Percentiles rank a stretch among this genome's conserved stretches.
Conservation (phyloP, 2,797 vertebrate species). For the Protonibea diacanthus region DNA sequence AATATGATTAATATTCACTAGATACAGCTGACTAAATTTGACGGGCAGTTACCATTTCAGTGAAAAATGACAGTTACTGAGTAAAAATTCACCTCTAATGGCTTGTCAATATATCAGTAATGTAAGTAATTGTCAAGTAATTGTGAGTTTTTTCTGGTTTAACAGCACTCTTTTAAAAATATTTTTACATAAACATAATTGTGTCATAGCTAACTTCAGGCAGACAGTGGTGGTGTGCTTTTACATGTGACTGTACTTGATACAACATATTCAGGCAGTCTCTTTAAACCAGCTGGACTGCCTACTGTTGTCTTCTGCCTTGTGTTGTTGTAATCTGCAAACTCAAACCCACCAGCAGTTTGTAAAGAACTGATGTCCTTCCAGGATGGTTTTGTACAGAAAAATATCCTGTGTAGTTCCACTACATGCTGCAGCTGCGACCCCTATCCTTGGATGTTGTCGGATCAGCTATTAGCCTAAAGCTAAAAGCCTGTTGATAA, state of each 20-base stretch:
- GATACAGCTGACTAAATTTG: background rate
- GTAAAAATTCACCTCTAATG: background rate
- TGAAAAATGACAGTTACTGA: background rate
- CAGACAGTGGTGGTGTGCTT: too few relatives aligned
- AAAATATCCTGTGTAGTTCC: background rate
- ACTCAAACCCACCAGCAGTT: background rate
- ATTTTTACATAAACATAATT: too few relatives aligned
- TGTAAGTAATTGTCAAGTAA: background rate
- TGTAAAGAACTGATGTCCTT: background rate
- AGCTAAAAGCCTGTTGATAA: constrained; percentile 1
- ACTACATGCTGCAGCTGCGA: background rate
- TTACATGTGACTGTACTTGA: background rate
- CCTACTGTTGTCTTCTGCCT: background rate
- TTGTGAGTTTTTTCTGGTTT: too few relatives aligned
- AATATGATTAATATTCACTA: background rate
- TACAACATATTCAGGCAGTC: too few relatives aligned
- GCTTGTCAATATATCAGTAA: background rate
- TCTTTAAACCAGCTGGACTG: background rate
- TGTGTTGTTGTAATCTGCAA: background rate
- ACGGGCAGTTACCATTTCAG: background rate
- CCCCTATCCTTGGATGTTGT: background rate
- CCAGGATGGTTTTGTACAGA: background rate
- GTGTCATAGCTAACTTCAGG: too few relatives aligned
- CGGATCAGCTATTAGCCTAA: constrained; percentile 3
- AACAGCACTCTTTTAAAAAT: too few relatives aligned